Percentiles rank a stretch among this genome's conserved stretches.
phyloP scores from a whole-genome alignment of 2,113 vertebrate genomes.

The Hippocampus abdominalis region DNA sequence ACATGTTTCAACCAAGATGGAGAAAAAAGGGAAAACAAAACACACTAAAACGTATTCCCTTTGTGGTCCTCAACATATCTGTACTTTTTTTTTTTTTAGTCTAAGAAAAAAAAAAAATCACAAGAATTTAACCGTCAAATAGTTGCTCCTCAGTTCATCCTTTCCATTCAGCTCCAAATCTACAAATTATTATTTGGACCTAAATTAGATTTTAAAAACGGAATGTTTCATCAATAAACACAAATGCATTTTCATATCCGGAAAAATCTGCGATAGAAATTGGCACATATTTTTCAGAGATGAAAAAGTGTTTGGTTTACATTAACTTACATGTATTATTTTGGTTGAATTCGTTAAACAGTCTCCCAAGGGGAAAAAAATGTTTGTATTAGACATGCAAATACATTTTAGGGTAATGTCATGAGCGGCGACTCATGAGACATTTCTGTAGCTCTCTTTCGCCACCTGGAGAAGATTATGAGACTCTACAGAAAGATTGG shows the following conservation, averaged over 20 bases:
- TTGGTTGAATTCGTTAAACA: not conserved
- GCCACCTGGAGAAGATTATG: slow-evolving; percentile 43
- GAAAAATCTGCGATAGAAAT: no score
- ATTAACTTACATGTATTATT: not conserved
- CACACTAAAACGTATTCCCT: not conserved
- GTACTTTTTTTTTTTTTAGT: no score
- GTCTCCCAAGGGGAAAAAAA: not conserved
- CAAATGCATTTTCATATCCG: no score
- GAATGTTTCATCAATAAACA: no score
- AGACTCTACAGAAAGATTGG: not conserved
- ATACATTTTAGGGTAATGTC: not conserved
- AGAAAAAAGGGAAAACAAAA: no score
- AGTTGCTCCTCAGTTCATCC: not conserved
- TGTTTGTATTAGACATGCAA: no score
- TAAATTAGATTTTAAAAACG: no score
- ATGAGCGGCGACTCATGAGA: not conserved
- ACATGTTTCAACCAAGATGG: not conserved
- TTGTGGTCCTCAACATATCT: not conserved
- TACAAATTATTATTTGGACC: not conserved
- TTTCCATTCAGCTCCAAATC: not conserved
- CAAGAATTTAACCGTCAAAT: not conserved
- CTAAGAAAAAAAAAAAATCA: not conserved
- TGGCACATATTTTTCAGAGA: not conserved
- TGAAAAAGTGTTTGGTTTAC: not conserved
- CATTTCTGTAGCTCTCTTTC: slow-evolving; percentile 53